Percentiles rank a stretch among this genome's conserved stretches.
phyloP scores from a whole-genome alignment of 2,888 invertebrate genomes.

The Drosophila lacicola region DNA sequence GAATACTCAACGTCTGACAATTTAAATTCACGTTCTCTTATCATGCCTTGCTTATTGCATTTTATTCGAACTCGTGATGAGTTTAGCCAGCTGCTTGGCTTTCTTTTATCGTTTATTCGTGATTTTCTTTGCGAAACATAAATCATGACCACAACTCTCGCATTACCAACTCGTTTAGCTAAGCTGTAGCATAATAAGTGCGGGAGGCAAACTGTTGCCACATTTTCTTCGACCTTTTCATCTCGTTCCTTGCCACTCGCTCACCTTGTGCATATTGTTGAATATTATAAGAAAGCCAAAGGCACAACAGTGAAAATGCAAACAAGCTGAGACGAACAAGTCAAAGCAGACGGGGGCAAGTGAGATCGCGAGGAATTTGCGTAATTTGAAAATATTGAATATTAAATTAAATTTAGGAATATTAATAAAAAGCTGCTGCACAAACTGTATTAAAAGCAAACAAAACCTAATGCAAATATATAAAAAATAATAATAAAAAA shows the following conservation, averaged over 20 bases:
- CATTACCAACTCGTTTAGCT: slow-evolving; percentile 75
- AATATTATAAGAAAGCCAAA: slow-evolving; percentile 65
- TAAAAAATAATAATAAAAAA: slow-evolving; percentile 46
- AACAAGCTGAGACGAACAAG: slow-evolving; percentile 34
- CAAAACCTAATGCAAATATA: slow-evolving; percentile 71
- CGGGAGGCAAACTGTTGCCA: slow-evolving; percentile 68
- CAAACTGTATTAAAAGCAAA: slow-evolving; percentile 42
- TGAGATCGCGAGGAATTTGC: slow-evolving; percentile 59
- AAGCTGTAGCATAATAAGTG: slow-evolving; percentile 64
- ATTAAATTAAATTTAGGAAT: slow-evolving; percentile 64
- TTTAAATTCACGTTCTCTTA: slow-evolving; percentile 1
- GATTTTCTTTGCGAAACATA: slow-evolving; percentile 30
- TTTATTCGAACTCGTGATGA: slow-evolving; percentile 16
- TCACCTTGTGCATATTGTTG: slow-evolving; percentile 60
- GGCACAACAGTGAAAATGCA: slow-evolving; percentile 61
- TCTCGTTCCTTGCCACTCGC: slow-evolving; percentile 1
- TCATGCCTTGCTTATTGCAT: neutral
- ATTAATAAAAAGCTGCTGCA: slow-evolving; percentile 53
- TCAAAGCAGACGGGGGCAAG: neutral
- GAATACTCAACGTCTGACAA: neutral
- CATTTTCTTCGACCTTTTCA: slow-evolving; percentile 60
- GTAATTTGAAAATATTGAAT: slow-evolving; percentile 77
- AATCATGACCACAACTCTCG: slow-evolving; percentile 55
- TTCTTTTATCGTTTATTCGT: slow-evolving; percentile 18
- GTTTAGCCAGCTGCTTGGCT: slow-evolving; percentile 22